Conservation (phyloP, 2,113 vertebrate genomes). For the Recurvirostra avosetta region DNA sequence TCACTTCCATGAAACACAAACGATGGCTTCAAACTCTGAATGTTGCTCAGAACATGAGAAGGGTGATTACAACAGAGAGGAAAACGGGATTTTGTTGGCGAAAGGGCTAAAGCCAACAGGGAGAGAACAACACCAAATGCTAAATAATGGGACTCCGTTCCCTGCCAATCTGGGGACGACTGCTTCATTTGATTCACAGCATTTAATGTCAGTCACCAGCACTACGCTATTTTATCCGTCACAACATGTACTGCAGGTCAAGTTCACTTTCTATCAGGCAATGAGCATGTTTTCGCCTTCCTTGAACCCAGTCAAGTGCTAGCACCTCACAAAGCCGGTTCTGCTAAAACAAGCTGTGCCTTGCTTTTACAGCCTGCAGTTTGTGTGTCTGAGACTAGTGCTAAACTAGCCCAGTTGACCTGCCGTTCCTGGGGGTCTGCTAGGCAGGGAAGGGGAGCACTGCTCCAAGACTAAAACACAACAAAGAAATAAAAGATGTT, state of each 20-base stretch:
- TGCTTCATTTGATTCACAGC: background rate
- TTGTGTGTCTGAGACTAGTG: background rate
- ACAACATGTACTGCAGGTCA: background rate
- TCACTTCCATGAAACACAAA: conserved; percentile 74
- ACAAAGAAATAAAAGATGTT: background rate
- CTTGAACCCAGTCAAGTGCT: background rate
- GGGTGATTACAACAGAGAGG: conserved; percentile 34
- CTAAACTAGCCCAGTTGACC: background rate
- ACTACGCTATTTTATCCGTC: background rate
- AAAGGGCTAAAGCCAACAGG: background rate
- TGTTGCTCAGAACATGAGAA: conserved; percentile 58
- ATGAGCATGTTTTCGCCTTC: background rate
- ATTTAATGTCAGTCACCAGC: background rate
- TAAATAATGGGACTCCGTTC: background rate
- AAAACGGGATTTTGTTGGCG: conserved; percentile 39
- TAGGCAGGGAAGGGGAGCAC: background rate
- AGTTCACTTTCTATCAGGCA: background rate
- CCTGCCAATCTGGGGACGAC: background rate
- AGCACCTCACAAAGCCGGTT: background rate
- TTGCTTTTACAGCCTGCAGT: background rate
- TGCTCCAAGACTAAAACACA: background rate
- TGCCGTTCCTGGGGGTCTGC: background rate
- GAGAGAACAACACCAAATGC: background rate
- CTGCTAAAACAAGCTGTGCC: background rate
- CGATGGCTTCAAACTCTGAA: conserved; percentile 37